Evolutionary conservation across 2,113 vertebrate genomes (phyloP).

Genomic region (Hippotragus niger): DNA sequence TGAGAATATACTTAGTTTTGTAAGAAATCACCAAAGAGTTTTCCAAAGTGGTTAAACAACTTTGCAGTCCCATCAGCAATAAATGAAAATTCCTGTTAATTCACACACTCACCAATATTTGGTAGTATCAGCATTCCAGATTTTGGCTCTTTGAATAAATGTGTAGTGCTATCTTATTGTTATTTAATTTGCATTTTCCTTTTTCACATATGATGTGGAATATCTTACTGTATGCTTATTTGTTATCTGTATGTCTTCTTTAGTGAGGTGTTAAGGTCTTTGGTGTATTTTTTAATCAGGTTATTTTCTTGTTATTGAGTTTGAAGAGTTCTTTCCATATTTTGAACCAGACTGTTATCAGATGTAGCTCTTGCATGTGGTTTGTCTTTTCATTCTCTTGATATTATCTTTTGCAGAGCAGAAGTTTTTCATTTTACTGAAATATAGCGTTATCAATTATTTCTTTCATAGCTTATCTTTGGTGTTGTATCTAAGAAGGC

Average conservation of each 20-base stretch:
- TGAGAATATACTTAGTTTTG: background rate
- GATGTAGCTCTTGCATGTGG: background rate
- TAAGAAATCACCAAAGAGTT: background rate
- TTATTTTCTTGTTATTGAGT: background rate
- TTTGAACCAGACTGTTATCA: background rate
- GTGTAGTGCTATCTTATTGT: background rate
- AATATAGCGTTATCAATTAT: background rate
- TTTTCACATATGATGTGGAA: background rate
- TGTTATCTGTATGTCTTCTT: background rate
- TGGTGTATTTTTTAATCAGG: background rate
- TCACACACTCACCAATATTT: background rate
- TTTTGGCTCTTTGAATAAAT: background rate
- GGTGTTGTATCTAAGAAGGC: background rate
- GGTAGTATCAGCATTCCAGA: background rate
- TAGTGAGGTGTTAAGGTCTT: background rate
- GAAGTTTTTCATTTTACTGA: background rate
- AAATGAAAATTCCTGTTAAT: background rate
- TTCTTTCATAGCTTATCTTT: background rate
- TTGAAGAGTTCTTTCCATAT: background rate
- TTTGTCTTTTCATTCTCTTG: background rate
- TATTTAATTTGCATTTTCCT: background rate
- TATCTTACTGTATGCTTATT: background rate
- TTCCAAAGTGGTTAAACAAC: background rate
- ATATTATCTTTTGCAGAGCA: background rate
- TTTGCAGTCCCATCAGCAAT: background rate